Base-by-base conservation (phyloP, 64 coral and sea anemone species). In the Catalaphyllia jardinei region DNA sequence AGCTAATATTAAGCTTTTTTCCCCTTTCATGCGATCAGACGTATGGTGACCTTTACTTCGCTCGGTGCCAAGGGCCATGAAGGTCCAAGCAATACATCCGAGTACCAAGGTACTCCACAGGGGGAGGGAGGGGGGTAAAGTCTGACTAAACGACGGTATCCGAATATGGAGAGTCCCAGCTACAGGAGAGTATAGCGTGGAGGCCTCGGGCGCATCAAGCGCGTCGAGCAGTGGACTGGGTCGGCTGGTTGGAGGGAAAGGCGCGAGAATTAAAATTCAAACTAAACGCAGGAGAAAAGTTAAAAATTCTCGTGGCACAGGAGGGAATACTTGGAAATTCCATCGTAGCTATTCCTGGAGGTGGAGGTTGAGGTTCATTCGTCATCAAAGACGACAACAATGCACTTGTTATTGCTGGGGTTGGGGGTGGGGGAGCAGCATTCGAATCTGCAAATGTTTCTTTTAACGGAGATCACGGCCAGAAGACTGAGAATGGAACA, bases 301-400 rank as follows among this genome's bases (percentile, higher is more conserved):
- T 96, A 8, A 96, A 87, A 72, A 80, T 96, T 51, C 79, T 96
- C 10, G 91, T 96, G 30, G 91, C 91, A 31, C 91, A 96, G 83
- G 31, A 65, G 25, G 94, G 94, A 0, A 9, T 29, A 16, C 8
- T 42, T 20, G 27, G 29, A 52, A 69, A 31, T 10, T 49, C 0
- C 25, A 14, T 10, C 19, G 39, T 9, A 31, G 1, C 15, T 27
- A 38, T 18, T 25, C 55, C 79, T 3, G 94, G 94, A 25, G 88
- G 94, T 62, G 94, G 94, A 15, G 94, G 94, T 73, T 88, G 93
- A 13, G 94, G 94, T 3, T 90, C 94, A 11, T 96, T 96, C 81
- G 91, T 96, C 18, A 72, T 80, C 35, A 67, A 82, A 60, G 15
- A 19, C 24, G 50, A 50, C 17, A 49, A 90, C 76, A 62, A 27